phyloP scores from a whole-genome alignment of 2,113 vertebrate genomes.

The Ctenodactylus gundi region DNA sequence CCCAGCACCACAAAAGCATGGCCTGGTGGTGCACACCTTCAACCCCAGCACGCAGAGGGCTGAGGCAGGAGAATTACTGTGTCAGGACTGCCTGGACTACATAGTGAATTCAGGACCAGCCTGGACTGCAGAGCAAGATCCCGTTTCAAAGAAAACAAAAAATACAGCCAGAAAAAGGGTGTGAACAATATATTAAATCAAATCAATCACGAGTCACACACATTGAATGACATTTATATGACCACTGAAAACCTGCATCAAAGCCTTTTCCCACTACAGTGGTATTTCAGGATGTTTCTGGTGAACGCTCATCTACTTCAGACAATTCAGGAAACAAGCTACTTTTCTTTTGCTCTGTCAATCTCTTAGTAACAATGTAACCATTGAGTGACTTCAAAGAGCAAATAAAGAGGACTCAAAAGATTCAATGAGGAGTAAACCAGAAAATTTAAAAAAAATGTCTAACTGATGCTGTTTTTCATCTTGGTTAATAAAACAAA shows the following conservation, averaged over 20 bases:
- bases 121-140: neutral
- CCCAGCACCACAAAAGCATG: too few relatives aligned
- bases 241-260: neutral
- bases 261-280: neutral
- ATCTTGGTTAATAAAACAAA: neutral
- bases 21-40: too few relatives aligned
- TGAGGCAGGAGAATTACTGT: too few relatives aligned
- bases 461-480: neutral
- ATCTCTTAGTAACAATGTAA: too few relatives aligned
- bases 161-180: neutral
- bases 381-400: neutral
- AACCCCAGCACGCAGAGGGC: too few relatives aligned
- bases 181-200: neutral
- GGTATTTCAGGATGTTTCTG: neutral
- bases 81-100: too few relatives aligned
- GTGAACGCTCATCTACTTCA: neutral
- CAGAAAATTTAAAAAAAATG: neutral
- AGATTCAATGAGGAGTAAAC: neutral
- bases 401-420: neutral
- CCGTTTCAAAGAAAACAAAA: neutral
- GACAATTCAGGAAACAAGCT: neutral
- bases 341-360: too few relatives aligned
- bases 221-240: neutral
- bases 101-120: too few relatives aligned
- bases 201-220: neutral